phyloP scores from a whole-genome alignment of 2,888 invertebrate genomes.

The Epistrophe eligans region DNA sequence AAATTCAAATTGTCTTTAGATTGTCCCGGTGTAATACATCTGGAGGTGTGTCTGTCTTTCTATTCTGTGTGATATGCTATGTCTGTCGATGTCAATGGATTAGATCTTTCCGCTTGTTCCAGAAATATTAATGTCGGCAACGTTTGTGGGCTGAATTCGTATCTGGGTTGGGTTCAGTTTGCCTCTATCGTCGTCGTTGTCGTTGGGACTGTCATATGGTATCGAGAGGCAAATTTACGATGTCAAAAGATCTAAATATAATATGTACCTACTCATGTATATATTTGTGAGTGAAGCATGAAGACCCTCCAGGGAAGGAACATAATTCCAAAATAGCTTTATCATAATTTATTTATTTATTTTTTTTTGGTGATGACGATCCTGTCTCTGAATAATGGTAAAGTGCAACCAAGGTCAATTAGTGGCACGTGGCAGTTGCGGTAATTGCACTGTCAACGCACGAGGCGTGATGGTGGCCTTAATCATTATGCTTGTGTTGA shows the following conservation, averaged over 20 bases:
- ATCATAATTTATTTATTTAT: conserved; percentile 57
- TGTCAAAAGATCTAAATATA: conserved; percentile 58
- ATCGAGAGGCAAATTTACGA: conserved; percentile 65
- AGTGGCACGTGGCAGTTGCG: conserved; percentile 66
- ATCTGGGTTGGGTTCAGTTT: conserved; percentile 40
- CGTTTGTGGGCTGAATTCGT: conserved; percentile 43
- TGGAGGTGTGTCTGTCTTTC: conserved; percentile 58
- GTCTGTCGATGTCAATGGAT: conserved; percentile 50
- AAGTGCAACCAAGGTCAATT: conserved; percentile 72
- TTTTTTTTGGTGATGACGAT: conserved; percentile 52
- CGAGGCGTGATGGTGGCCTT: neutral
- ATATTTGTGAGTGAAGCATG: conserved; percentile 42
- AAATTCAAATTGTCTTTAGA: conserved; percentile 46
- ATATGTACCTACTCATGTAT: neutral
- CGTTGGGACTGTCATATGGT: conserved; percentile 40
- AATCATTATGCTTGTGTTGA: conserved; percentile 28
- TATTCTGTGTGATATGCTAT: neutral
- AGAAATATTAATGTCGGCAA: conserved; percentile 31
- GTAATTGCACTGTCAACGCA: conserved; percentile 30
- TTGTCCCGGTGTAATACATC: conserved; percentile 47
- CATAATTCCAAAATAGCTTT: conserved; percentile 51
- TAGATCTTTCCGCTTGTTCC: conserved; percentile 33
- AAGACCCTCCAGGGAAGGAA: conserved; percentile 60
- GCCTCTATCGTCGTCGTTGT: conserved; percentile 31
- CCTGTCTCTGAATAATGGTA: neutral